Percentiles rank a stretch among this genome's conserved stretches.
phyloP scores from a whole-genome alignment of 1,140 invertebrate species.

The Schlechtendalia chinensis region DNA sequence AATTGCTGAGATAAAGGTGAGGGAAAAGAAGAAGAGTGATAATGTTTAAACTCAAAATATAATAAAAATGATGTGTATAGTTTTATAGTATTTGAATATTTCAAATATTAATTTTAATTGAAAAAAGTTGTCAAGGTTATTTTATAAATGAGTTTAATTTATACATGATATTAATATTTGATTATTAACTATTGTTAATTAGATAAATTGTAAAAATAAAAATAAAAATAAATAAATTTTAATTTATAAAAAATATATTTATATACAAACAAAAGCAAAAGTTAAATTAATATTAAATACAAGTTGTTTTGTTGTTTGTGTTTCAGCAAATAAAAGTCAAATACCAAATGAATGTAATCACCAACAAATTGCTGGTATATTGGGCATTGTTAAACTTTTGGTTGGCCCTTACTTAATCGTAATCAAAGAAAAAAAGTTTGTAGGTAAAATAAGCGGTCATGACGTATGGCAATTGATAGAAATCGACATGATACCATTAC shows the following conservation, averaged over 20 bases:
- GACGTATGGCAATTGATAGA: slow-evolving; percentile 81
- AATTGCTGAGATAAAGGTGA: no score
- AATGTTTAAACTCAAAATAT: no score
- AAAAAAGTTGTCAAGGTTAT: no score
- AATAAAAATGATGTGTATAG: no score
- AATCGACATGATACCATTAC: slow-evolving; percentile 84
- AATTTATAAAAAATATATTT: no score
- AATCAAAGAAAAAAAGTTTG: slow-evolving; percentile 78
- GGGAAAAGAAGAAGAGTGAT: no score
- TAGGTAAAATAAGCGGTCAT: slow-evolving; percentile 83
- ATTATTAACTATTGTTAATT: no score
- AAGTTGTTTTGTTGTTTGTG: neutral
- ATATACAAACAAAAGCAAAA: no score
- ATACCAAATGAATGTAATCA: slow-evolving; percentile 16
- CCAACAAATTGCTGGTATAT: slow-evolving; percentile 75
- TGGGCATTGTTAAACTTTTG: slow-evolving; percentile 82
- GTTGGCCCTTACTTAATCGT: slow-evolving; percentile 87
- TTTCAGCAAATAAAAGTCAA: slow-evolving; percentile 49
- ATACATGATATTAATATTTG: neutral
- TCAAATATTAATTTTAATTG: no score
- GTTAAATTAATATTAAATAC: neutral
- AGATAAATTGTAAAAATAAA: no score
- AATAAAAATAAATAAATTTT: no score
- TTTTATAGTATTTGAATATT: no score
- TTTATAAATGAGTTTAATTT: neutral